Base-by-base conservation (phyloP, 2,113 vertebrate genomes). In the Columbina picui region DNA sequence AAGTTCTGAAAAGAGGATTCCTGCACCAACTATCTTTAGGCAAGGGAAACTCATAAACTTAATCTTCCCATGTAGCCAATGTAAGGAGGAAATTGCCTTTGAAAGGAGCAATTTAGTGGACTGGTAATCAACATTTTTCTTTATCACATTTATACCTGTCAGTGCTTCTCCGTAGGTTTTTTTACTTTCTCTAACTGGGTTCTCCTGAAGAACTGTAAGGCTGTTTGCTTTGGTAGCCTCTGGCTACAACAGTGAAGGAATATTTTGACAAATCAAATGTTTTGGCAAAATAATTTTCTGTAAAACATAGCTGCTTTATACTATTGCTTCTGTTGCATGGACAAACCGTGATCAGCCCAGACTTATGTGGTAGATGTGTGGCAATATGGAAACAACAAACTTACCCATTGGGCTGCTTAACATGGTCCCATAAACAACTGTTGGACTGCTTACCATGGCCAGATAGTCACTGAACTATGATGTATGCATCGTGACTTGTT, bases 61-160 rank as follows among this genome's bases (percentile, higher is more conserved):
- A 53, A 63, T 61, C 6, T 43, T 36, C 20, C 34, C 0, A 0
- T 26, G 41, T 57, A 63, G 57, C 21, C 14, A 22, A 2, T 39
- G 16, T 21, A 49, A 63, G 59, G 34, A 81, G 27, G 23, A 64
- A 32, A 23, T 34, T 77, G 38, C 47, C 38, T 84, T 71, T 84
- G 74, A 90, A 92, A 68, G 27, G 13, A 77, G 18, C n/a, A 68
- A 4, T 39, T 68, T 39, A 43, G 12, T 34, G 23, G 30, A 49
- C 52, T 87, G n/a, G 49, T 71, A 87, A 68, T 63, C 57, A 67
- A 17, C 43, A 20, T 47, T 88, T 87, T 71, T 9, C 53, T 59
- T 57, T 71, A 68, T 63, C 10, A 11, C 30, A 32, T 71, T 86
- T 84, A 47, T 27, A 68, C 10, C 63, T 63, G 30, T 3, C 2